A percentile compares a stretch with the other conserved stretches of the same genome.
Evolutionary conservation across 2,797 vertebrate species (phyloP).

Genomic region (Enteromius afrohamiltoni): DNA sequence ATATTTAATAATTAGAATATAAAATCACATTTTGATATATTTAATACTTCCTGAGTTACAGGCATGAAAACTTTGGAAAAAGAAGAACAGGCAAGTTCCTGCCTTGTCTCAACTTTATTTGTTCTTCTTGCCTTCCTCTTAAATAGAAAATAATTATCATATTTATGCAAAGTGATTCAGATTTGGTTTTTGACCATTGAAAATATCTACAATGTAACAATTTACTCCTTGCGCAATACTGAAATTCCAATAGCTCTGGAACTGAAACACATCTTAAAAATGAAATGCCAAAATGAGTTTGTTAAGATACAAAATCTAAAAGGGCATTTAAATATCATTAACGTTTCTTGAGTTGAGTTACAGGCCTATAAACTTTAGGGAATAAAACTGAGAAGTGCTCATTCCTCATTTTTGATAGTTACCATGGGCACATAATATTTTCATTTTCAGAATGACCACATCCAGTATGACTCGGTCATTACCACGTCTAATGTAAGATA

Average conservation of each 20-base stretch:
- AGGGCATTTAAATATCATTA: not conserved
- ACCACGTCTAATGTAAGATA: not conserved
- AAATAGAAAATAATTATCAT: too few relatives aligned
- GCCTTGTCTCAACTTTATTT: too few relatives aligned
- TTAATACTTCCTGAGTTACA: not conserved
- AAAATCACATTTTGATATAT: not conserved
- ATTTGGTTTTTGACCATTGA: too few relatives aligned
- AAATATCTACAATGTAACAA: too few relatives aligned
- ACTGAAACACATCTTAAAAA: not conserved
- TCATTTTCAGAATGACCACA: too few relatives aligned
- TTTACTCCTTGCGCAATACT: too few relatives aligned
- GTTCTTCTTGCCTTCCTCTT: too few relatives aligned
- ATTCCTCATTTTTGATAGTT: not conserved
- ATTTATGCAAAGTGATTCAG: not conserved
- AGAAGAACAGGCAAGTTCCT: not conserved
- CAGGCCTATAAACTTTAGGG: not conserved
- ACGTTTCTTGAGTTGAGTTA: not conserved
- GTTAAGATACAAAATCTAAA: not conserved
- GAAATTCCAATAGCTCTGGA: not conserved
- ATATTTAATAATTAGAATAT: not conserved
- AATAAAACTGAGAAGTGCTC: not conserved
- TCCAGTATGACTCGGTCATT: not conserved
- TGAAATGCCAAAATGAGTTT: not conserved
- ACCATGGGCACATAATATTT: too few relatives aligned
- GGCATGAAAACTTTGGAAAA: not conserved